These are phyloP conservation scores for Drosophila setosimentum DNA, from an alignment of 2,888 invertebrate species.

Conservation along the genomic window DNA sequence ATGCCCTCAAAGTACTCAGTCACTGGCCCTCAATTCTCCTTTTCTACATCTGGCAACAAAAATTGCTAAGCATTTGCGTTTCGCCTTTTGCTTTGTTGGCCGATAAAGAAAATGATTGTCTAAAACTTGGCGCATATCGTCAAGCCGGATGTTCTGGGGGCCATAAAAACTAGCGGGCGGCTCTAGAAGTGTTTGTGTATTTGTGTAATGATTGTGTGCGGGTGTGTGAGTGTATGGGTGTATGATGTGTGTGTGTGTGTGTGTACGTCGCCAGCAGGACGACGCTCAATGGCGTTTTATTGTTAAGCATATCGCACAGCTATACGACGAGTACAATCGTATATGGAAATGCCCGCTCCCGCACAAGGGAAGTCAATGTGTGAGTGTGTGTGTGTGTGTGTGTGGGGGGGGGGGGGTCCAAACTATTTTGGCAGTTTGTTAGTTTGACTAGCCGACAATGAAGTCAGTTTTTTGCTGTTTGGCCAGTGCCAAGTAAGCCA, in stretches of 20 bases:
- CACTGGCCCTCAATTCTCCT: constrained; percentile 11
- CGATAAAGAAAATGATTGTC: constrained; percentile 78
- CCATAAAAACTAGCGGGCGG: constrained; percentile 77
- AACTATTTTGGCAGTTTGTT: constrained; percentile 77
- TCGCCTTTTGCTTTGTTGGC: constrained; percentile 65
- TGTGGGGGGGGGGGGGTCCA: neutral
- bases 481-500: constrained; percentile 71
- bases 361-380: neutral
- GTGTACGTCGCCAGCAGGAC: constrained; percentile 63
- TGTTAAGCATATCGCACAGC: constrained; percentile 75
- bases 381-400: no score
- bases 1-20: constrained; percentile 10
- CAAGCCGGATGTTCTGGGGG: constrained; percentile 72
- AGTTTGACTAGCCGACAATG: constrained; percentile 75
- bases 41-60: constrained; percentile 8
- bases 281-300: constrained; percentile 74
- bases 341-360: constrained; percentile 45
- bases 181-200: constrained; percentile 19
- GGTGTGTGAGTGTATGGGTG: constrained; percentile 24
- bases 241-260: constrained; percentile 10
- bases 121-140: constrained; percentile 79
- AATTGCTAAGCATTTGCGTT: constrained; percentile 74
- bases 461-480: constrained; percentile 74
- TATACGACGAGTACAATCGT: constrained; percentile 39
- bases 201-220: constrained; percentile 1